Evolutionary conservation across 2,797 vertebrate genomes (phyloP).

Genomic region (Phalanger gymnotis): DNA sequence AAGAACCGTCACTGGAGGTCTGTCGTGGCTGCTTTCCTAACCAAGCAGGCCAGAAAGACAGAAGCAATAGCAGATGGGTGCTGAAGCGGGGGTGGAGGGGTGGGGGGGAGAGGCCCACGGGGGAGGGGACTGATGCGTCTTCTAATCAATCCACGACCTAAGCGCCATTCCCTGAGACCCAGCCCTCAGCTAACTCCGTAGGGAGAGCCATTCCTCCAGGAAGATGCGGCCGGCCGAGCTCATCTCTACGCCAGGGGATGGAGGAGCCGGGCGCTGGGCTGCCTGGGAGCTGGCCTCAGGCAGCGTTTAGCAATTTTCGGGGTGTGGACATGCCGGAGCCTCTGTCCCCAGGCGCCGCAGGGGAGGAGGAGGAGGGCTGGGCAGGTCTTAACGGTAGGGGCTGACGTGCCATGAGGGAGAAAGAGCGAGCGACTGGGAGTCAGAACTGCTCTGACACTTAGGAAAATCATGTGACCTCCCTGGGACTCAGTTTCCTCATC

Average conservation of each 20-base stretch:
- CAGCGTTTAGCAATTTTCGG: neutral
- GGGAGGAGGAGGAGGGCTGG: neutral
- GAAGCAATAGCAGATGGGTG: neutral
- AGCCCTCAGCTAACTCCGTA: neutral
- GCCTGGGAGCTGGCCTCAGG: neutral
- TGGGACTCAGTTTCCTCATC: neutral
- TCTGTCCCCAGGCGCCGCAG: neutral
- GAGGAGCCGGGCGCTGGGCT: neutral
- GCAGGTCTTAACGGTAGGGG: neutral
- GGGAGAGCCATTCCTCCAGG: accelerated
- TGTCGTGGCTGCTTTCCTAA: neutral
- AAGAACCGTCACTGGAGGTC: slow-evolving; percentile 27
- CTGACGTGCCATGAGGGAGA: neutral
- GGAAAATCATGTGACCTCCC: neutral
- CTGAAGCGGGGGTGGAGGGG: neutral
- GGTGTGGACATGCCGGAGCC: neutral
- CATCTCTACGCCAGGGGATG: neutral
- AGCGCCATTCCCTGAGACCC: neutral
- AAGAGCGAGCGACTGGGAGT: neutral
- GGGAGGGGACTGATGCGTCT: neutral
- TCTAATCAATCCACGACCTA: slow-evolving; percentile 26
- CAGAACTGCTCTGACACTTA: neutral
- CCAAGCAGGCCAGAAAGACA: neutral
- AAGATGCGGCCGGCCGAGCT: neutral
- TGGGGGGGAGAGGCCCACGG: neutral